Evolutionary conservation across 2,797 vertebrate genomes (phyloP), one percentile per base, ranked within the genome.

Genomic region (Octomys mimax): DNA sequence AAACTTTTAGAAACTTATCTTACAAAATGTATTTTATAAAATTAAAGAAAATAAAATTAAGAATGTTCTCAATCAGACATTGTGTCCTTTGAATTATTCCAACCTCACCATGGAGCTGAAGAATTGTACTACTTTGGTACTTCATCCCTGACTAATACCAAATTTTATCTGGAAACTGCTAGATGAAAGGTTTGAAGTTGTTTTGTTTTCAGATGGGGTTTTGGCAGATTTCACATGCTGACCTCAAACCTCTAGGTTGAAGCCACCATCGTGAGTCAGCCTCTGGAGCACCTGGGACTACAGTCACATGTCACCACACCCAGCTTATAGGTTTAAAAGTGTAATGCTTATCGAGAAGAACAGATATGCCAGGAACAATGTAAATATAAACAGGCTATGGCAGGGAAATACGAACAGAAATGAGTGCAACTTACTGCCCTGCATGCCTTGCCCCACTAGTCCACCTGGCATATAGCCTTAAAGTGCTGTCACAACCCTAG

Each of bases 21-120:
- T 98, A 98, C 97, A 98, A 98, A 98, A 96, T 98, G 98, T 98
- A 98, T 99, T 99, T 99, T 99, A 98, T 99, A 98, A 98, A 98
- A 98, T 98, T 99, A 98, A 98, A 98, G 98, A 98, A 98, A 98
- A 98, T 98, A 98, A 99, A 98, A 98, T 98, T 98, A 98, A 98
- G 98, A 98, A 97, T 97, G 91, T 98, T 98, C 98, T 97, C 98
- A 98, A 98, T 97, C 71, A 97, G 93, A 66, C 79, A 2, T 52
- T 8, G 26, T 92, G 92, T 96, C 89, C 66, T 96, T 96, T 86
- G 91, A 96, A 90, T 93, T 91, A 42, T 97, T 95, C 81, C 91
- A 62, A 89, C 28, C 18, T 91, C 66, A 70, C 54, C 70, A 89
- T 11, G 86, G 61, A 82, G 73, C 68, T 71, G 19, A 93, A 84